Percentiles rank a stretch among this genome's conserved stretches.
phyloP scores from a whole-genome alignment of 2,888 invertebrate species.

The Campoletis raptor region DNA sequence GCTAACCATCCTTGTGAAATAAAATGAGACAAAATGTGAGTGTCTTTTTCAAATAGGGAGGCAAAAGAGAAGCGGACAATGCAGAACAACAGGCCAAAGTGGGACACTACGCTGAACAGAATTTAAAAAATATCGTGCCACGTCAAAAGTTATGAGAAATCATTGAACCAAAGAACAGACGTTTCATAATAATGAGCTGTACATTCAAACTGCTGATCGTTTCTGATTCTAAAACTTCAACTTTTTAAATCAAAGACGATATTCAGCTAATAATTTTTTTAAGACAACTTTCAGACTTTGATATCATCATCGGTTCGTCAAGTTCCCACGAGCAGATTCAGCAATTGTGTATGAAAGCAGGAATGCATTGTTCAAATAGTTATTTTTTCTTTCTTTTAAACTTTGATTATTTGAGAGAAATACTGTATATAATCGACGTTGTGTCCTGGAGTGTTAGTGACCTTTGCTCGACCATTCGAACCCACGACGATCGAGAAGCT shows the following conservation, averaged over 20 bases:
- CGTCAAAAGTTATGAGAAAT: not conserved
- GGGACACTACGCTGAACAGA: not conserved
- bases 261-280: not conserved
- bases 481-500: constrained; percentile 25
- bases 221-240: not conserved
- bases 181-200: not conserved
- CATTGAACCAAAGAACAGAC: not conserved
- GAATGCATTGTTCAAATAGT: constrained; percentile 30
- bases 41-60: not conserved
- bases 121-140: not conserved
- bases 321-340: constrained; percentile 33
- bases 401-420: not conserved
- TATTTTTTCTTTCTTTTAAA: not conserved
- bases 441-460: constrained; percentile 13
- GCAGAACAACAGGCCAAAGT: not conserved
- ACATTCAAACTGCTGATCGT: not conserved
- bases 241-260: too few relatives aligned
- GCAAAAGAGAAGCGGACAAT: not conserved
- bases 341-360: constrained; percentile 15
- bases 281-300: not conserved
- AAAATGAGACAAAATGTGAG: not conserved
- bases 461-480: constrained; percentile 26
- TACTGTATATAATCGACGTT: not conserved
- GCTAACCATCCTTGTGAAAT: not conserved
- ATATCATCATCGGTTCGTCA: not conserved